A percentile compares a stretch with the other conserved stretches of the same genome.
Evolutionary conservation across 2,888 invertebrate species (phyloP).

Genomic region (Conomelus anceps): DNA sequence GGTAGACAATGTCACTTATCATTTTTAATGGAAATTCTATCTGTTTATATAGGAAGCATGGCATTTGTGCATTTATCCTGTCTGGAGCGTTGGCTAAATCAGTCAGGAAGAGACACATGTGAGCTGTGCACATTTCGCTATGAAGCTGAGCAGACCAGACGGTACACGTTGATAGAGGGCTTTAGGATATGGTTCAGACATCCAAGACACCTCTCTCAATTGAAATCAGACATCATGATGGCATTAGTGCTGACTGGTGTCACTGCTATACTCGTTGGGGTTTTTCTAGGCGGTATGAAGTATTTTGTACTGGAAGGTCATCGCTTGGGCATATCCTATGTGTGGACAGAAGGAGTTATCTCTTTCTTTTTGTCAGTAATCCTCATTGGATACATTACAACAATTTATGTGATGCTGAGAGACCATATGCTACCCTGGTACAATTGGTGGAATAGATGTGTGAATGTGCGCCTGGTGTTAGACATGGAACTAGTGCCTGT

Average conservation of each 20-base stretch:
- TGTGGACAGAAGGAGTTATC: slow-evolving; percentile 1
- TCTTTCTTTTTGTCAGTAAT: not conserved
- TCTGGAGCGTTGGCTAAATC: not conserved
- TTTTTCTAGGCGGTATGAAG: slow-evolving; percentile 1
- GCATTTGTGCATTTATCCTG: slow-evolving; percentile 5
- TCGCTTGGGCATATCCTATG: not conserved
- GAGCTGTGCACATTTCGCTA: not conserved
- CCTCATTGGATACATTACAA: not conserved
- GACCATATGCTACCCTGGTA: not conserved
- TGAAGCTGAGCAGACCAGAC: slow-evolving; percentile 5
- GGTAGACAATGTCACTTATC: not conserved
- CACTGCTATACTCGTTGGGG: not conserved
- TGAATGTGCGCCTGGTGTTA: not conserved
- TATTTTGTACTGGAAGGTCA: slow-evolving; percentile 4
- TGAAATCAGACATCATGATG: not conserved
- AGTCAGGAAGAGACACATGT: not conserved
- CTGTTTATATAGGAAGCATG: not conserved
- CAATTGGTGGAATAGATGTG: not conserved
- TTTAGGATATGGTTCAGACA: not conserved
- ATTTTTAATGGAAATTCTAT: not conserved
- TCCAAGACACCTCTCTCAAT: slow-evolving; percentile 2
- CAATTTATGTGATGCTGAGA: not conserved
- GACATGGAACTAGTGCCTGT: not conserved
- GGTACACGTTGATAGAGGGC: not conserved
- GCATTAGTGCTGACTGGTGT: not conserved